phyloP scores from a whole-genome alignment of 2,113 vertebrate species.

The Microtus ochrogaster region DNA sequence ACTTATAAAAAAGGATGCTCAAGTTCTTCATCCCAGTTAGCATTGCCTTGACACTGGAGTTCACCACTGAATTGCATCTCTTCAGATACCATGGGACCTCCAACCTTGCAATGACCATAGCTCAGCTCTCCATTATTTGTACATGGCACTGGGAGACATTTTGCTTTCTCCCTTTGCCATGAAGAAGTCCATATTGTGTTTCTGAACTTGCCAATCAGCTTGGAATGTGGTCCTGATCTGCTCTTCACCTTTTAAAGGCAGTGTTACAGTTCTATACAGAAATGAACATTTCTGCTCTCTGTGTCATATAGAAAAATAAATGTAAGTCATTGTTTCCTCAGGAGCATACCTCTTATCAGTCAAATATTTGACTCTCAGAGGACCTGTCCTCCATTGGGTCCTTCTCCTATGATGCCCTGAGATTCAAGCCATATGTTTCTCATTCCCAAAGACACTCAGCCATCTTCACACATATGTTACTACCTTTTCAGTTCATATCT shows the following conservation, averaged over 20 bases:
- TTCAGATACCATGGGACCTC: background rate
- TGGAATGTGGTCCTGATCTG: background rate
- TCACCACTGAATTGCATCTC: background rate
- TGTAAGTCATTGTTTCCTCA: background rate
- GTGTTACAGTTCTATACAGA: background rate
- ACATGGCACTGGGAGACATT: background rate
- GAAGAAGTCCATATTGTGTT: background rate
- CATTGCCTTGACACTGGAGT: background rate
- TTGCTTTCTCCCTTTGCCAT: background rate
- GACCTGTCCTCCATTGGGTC: background rate
- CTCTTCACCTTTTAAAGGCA: background rate
- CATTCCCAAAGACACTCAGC: background rate
- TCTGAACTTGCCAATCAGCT: background rate
- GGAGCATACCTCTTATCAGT: background rate
- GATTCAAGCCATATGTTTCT: background rate
- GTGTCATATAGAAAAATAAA: background rate
- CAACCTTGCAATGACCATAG: no score
- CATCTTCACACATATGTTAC: background rate
- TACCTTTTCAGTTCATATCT: background rate
- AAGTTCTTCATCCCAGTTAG: background rate
- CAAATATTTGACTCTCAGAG: background rate
- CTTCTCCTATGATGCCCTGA: background rate
- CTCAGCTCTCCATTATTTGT: background rate
- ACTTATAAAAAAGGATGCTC: background rate
- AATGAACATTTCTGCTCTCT: background rate